phyloP scores from a whole-genome alignment of 2,797 vertebrate species.

The Dipus sagitta region DNA sequence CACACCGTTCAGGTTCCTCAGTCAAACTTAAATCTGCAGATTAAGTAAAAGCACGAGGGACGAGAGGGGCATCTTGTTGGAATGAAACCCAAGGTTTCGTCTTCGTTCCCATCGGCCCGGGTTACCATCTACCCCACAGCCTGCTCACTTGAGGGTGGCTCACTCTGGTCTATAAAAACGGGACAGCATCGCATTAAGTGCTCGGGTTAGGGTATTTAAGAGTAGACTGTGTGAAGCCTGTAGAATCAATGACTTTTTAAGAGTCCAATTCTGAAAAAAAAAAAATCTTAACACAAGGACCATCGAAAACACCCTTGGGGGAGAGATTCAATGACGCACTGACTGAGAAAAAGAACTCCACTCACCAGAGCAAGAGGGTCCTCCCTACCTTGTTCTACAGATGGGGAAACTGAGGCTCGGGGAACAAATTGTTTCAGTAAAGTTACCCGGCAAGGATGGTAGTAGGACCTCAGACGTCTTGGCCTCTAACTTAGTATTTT shows the following conservation, averaged over 20 bases:
- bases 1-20: slow-evolving; percentile 74
- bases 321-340: not conserved
- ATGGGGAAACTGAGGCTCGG: not conserved
- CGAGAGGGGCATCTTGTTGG: slow-evolving; percentile 68
- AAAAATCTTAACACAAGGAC: not conserved
- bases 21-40: slow-evolving; percentile 80
- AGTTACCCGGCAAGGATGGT: not conserved
- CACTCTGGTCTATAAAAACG: slow-evolving; percentile 88
- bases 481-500: slow-evolving; percentile 4
- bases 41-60: slow-evolving; percentile 70
- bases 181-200: slow-evolving; percentile 74
- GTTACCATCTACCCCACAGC: slow-evolving; percentile 73
- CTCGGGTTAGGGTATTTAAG: slow-evolving; percentile 69
- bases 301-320: not conserved
- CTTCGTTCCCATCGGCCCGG: slow-evolving; percentile 28
- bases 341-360: not conserved
- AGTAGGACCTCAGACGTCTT: not conserved
- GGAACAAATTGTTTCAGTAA: not conserved
- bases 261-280: slow-evolving; percentile 3
- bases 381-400: not conserved
- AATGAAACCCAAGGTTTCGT: slow-evolving; percentile 38
- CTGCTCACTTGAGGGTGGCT: slow-evolving; percentile 79
- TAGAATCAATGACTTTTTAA: not conserved
- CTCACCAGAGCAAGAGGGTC: not conserved
- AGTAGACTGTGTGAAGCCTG: slow-evolving; percentile 76